phyloP scores from a whole-genome alignment of 2,113 vertebrate genomes.

The Prietella phreatophila region DNA sequence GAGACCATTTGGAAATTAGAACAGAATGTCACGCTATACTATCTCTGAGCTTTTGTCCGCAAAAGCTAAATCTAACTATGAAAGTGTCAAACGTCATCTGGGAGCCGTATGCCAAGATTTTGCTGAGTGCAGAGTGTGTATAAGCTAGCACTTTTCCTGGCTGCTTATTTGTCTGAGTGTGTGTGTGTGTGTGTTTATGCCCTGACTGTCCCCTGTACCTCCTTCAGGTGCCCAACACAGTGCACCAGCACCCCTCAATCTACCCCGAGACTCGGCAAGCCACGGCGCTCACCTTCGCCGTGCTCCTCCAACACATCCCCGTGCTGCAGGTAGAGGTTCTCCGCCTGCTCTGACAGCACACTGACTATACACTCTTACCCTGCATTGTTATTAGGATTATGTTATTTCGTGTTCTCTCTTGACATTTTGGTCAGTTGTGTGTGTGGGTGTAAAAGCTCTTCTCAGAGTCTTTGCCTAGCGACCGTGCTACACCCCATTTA shows the following conservation, averaged over 20 bases:
- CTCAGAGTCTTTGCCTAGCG: conserved; percentile 38
- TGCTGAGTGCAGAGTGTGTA: conserved; percentile 13
- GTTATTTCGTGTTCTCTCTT: conserved; percentile 12
- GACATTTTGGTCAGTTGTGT: conserved; percentile 13
- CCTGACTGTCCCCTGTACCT: conserved; percentile 59
- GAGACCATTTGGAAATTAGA: neutral
- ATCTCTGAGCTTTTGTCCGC: neutral
- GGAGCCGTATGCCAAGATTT: neutral
- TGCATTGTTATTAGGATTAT: conserved; percentile 13
- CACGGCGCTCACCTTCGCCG: conserved; percentile 98
- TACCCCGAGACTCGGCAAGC: conserved; percentile 97
- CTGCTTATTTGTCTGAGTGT: conserved; percentile 45
- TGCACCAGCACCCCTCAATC: conserved; percentile 98
- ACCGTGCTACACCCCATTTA: conserved; percentile 43
- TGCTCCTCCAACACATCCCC: conserved; percentile 98
- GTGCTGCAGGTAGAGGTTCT: conserved; percentile 90
- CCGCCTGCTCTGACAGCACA: neutral
- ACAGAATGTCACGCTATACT: neutral
- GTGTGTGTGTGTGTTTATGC: conserved; percentile 50
- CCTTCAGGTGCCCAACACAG: conserved; percentile 97
- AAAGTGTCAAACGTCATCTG: conserved; percentile 17
- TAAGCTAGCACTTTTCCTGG: conserved; percentile 24
- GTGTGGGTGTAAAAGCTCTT: conserved; percentile 39
- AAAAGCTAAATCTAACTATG: neutral
- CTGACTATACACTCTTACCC: conserved; percentile 1